These are phyloP conservation scores for Pelobates cultripes DNA, from an alignment of 2,797 vertebrate genomes.

Conservation along the genomic window DNA sequence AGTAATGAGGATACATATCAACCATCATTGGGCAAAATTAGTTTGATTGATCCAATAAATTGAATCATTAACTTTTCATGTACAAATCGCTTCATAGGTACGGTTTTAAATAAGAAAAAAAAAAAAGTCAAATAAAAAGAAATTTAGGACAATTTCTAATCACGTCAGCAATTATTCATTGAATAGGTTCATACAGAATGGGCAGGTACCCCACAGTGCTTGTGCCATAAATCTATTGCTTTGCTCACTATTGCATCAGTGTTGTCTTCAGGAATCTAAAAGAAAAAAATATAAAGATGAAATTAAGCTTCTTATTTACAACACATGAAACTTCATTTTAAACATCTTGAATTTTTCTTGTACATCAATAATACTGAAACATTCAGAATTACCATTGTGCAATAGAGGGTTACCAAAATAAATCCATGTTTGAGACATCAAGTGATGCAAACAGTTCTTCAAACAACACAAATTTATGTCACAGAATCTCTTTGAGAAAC, in stretches of 20 bases:
- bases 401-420: too few species aligned
- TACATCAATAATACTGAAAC: too few species aligned
- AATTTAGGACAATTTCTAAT: background rate
- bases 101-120: background rate
- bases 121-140: background rate
- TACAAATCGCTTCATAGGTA: background rate
- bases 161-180: background rate
- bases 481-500: too few species aligned
- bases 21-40: too few species aligned
- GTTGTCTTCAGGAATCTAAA: conserved; percentile 94
- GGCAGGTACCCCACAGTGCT: conserved; percentile 88
- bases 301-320: too few species aligned
- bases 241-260: conserved; percentile 95
- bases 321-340: too few species aligned
- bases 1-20: too few species aligned
- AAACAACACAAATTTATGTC: too few species aligned
- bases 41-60: background rate
- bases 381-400: too few species aligned
- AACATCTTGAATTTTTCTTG: too few species aligned
- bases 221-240: conserved; percentile 96
- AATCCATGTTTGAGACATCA: too few species aligned
- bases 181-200: conserved; percentile 72
- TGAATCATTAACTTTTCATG: background rate
- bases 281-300: conserved; percentile 39
- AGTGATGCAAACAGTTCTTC: too few species aligned